A percentile compares a stretch with the other conserved stretches of the same genome.
phyloP scores from a whole-genome alignment of 2,113 vertebrate species.

The Sebastes fasciatus region DNA sequence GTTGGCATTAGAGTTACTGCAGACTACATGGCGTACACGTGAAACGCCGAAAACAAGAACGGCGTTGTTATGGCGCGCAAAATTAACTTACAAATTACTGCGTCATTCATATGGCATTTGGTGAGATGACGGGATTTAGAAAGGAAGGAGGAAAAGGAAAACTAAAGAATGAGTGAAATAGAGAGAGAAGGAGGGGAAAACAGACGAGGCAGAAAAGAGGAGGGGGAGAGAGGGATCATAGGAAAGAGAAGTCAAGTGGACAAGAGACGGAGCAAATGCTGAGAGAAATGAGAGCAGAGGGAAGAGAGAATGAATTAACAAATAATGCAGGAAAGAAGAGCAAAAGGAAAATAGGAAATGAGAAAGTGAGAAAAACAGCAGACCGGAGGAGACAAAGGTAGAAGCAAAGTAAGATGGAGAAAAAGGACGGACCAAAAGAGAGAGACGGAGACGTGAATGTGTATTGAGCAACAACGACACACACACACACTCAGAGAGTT shows the following conservation, averaged over 20 bases:
- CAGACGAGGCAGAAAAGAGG: background rate
- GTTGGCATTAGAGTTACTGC: too few species aligned
- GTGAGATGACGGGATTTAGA: background rate
- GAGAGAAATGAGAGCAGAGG: too few species aligned
- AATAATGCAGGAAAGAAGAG: too few species aligned
- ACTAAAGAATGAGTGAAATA: background rate
- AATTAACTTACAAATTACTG: too few species aligned
- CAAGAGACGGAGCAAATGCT: background rate
- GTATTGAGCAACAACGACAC: background rate
- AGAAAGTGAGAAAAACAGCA: background rate
- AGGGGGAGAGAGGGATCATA: background rate
- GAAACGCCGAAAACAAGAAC: too few species aligned
- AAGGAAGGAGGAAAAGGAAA: background rate
- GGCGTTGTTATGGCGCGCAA: too few species aligned
- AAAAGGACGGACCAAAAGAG: background rate
- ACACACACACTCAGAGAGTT: background rate
- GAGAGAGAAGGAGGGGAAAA: background rate
- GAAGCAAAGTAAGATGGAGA: background rate
- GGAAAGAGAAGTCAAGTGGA: background rate
- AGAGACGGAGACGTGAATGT: background rate
- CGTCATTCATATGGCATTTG: too few species aligned
- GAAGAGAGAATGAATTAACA: too few species aligned
- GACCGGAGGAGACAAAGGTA: background rate
- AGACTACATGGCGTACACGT: too few species aligned
- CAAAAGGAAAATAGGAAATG: too few species aligned